phyloP scores from a whole-genome alignment of 2,113 vertebrate species.

The Platichthys flesus region DNA sequence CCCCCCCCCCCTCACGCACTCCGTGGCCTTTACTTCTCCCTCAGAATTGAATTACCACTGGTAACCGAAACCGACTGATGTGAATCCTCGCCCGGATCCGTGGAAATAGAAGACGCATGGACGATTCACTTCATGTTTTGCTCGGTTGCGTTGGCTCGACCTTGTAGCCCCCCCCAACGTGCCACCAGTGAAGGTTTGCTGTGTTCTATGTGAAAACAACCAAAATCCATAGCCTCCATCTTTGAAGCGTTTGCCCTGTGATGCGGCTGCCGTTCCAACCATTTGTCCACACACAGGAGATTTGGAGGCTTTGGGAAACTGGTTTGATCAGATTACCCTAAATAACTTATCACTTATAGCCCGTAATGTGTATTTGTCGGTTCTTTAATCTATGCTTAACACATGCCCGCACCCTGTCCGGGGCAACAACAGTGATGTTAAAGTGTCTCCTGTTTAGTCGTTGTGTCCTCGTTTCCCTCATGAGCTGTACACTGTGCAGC shows the following conservation, averaged over 20 bases:
- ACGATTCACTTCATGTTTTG: constrained; percentile 17
- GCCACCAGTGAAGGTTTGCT: constrained; percentile 11
- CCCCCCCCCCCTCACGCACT: neutral
- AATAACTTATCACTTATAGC: constrained; percentile 56
- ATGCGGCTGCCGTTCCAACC: constrained; percentile 5
- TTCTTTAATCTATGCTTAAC: constrained; percentile 59
- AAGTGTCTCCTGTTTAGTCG: constrained; percentile 48
- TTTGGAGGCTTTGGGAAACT: constrained; percentile 49
- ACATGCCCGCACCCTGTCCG: constrained; percentile 13
- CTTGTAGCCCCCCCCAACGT: constrained; percentile 30
- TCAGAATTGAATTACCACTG: constrained; percentile 64
- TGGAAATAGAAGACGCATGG: constrained; percentile 52
- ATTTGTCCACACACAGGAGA: constrained; percentile 44
- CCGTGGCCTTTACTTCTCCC: constrained; percentile 59
- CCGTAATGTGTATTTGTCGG: constrained; percentile 52
- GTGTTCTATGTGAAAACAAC: neutral
- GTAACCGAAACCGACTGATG: constrained; percentile 47
- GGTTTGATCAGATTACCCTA: constrained; percentile 63
- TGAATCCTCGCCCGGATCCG: constrained; percentile 52
- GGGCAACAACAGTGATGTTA: constrained; percentile 45
- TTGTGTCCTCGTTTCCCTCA: constrained; percentile 52
- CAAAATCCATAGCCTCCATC: neutral
- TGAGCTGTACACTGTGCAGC: constrained; percentile 47
- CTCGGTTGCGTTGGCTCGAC: neutral
- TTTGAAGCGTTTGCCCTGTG: constrained; percentile 35